A percentile compares a stretch with the other conserved stretches of the same genome.
Evolutionary conservation across 2,888 invertebrate species (phyloP).

Genomic region (Philonicus albiceps): DNA sequence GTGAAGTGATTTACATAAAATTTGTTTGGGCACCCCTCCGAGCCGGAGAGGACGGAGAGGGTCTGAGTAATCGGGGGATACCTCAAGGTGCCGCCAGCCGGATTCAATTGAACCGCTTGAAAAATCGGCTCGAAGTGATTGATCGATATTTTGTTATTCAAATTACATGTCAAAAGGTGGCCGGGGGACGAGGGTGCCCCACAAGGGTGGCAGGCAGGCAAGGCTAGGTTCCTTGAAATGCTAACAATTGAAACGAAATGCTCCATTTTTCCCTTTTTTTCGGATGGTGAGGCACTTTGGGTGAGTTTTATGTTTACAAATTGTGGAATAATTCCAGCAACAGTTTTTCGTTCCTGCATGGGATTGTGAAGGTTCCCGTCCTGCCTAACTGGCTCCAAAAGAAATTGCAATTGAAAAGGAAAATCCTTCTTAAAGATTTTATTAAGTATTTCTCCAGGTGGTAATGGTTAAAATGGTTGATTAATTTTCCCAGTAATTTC

Average conservation of each 20-base stretch:
- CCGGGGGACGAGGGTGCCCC: background rate
- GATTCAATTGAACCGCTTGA: slow-evolving; percentile 20
- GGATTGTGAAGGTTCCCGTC: background rate
- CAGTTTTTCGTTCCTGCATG: background rate
- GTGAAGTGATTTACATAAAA: slow-evolving; percentile 39
- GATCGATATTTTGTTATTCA: slow-evolving; percentile 33
- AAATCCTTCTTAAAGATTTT: background rate
- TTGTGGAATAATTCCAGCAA: background rate
- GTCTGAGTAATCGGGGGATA: slow-evolving; percentile 13
- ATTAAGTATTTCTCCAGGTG: background rate
- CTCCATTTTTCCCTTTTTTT: background rate
- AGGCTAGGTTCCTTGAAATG: background rate
- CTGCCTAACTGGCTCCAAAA: too few species aligned
- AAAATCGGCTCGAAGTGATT: slow-evolving; percentile 26
- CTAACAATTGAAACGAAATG: background rate
- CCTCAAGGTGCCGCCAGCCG: slow-evolving; percentile 6
- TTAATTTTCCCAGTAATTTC: too few species aligned
- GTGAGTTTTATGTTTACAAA: background rate
- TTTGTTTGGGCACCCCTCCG: background rate
- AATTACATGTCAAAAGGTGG: slow-evolving; percentile 23
- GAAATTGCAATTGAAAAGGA: background rate
- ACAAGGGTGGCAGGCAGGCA: background rate
- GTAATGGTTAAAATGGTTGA: too few species aligned
- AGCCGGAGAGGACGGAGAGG: background rate
- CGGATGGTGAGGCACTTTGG: background rate